A percentile compares a stretch with the other conserved stretches of the same genome.
phyloP scores from a whole-genome alignment of 2,888 invertebrate species.

The Notodonta ziczac region DNA sequence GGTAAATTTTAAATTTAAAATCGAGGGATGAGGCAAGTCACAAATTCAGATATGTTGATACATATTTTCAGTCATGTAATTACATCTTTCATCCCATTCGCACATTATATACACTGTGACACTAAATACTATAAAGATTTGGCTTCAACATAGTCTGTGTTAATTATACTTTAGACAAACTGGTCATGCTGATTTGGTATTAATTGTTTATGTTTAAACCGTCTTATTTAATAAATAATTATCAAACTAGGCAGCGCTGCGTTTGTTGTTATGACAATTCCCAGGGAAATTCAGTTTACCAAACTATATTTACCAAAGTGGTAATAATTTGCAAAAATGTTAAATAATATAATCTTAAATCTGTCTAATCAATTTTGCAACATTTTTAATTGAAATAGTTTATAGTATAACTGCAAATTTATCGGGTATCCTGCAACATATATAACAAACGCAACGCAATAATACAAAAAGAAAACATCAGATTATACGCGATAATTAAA shows the following conservation, averaged over 20 bases:
- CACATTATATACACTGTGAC: slow-evolving; percentile 43
- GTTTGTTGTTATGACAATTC: slow-evolving; percentile 15
- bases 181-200: slow-evolving; percentile 76
- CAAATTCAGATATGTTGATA: not conserved
- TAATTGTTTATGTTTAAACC: slow-evolving; percentile 28
- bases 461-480: slow-evolving; percentile 12
- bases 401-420: no score
- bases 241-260: slow-evolving; percentile 25
- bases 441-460: slow-evolving; percentile 1
- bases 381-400: no score
- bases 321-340: not conserved
- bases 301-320: not conserved
- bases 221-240: slow-evolving; percentile 38
- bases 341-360: not conserved
- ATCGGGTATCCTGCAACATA: not conserved
- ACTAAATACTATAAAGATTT: slow-evolving; percentile 40
- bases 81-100: slow-evolving; percentile 21
- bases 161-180: slow-evolving; percentile 52
- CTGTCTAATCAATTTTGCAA: no score
- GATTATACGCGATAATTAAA: slow-evolving; percentile 22
- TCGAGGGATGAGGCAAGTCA: not conserved
- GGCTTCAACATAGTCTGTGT: slow-evolving; percentile 38
- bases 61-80: slow-evolving; percentile 20
- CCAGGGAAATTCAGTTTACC: not conserved
- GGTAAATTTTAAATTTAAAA: not conserved